These are phyloP conservation scores for Athripsodes cinereus DNA, from an alignment of 2,888 invertebrate species.

Conservation along the genomic window DNA sequence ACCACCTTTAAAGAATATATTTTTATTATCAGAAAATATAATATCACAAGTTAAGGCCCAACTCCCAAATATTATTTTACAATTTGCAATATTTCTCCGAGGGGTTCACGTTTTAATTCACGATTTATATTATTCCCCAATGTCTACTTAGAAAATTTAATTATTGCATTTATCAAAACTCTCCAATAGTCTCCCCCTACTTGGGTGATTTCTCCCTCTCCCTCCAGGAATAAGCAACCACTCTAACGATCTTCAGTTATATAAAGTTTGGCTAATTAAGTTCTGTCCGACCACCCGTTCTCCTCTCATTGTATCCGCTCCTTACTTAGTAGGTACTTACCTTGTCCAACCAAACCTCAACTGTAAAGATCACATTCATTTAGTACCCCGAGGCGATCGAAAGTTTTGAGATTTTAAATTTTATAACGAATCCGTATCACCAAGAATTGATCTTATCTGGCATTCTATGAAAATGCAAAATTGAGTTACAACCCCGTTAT, in stretches of 20 bases:
- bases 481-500: slow-evolving; percentile 19
- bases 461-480: slow-evolving; percentile 10
- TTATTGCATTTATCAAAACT: slow-evolving; percentile 21
- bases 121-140: neutral
- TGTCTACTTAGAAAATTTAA: slow-evolving; percentile 9
- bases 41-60: no score
- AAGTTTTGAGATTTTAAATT: slow-evolving; percentile 14
- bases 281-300: slow-evolving; percentile 19
- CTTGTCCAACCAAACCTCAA: slow-evolving; percentile 1
- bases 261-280: slow-evolving; percentile 28
- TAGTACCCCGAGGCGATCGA: slow-evolving; percentile 12
- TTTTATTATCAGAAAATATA: no score
- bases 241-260: slow-evolving; percentile 23
- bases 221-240: slow-evolving; percentile 14
- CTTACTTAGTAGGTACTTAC: no score
- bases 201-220: slow-evolving; percentile 3
- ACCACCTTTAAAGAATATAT: no score
- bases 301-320: slow-evolving; percentile 5
- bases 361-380: slow-evolving; percentile 16
- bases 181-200: slow-evolving; percentile 8
- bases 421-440: slow-evolving; percentile 26
- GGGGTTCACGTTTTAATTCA: no score
- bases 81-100: no score
- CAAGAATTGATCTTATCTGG: slow-evolving; percentile 24
- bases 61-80: no score